Evolutionary conservation across 2,888 invertebrate genomes (phyloP), one percentile per base, ranked within the genome.

Genomic region (Myopa testacea): DNA sequence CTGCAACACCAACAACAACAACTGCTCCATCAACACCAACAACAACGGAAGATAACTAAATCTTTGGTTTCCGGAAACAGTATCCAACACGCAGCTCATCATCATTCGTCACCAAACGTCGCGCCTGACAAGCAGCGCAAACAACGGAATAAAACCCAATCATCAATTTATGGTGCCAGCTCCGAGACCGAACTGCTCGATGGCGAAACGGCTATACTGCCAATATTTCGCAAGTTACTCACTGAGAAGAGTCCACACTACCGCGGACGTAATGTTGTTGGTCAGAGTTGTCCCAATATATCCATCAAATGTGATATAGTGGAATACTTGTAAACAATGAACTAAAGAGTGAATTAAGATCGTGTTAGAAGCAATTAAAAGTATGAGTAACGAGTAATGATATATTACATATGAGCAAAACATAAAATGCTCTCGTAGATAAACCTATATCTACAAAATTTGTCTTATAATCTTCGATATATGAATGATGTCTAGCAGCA

Each of bases 291-390:
- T 89, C 97, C 97, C 45, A 96, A 96, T 91, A 96, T 96, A 90
- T 96, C 96, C 80, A 96, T 97, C 85, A 97, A 97, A 90, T 97
- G 97, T 92, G 97, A 97, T 91, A 97, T 97, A 85, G 97, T 97
- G 84, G 97, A 97, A 88, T 97, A 97, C 90, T 93, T 97, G 90
- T 96, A 94, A 92, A 40, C 37, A 74, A 60, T 55, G 37, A 67
- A 38, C 45, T 26, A 60, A 60, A 19, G 69, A 68, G 34, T 26
- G 26, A 6, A 26, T 14, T 10, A 62, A 62, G 10, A 26, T 45
- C 7, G 10, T 4, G 34, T 62, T 10, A 26, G n/a, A 62, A 62
- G 62, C 62, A 62, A 16, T 58, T 19, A n/a, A 19, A 58, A 16
- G 58, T n/a, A 58, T 26, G 19, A 16, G 16, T 58, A 6, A n/a